phyloP scores from a whole-genome alignment of 2,113 vertebrate genomes.

The Heloderma charlesbogerti region DNA sequence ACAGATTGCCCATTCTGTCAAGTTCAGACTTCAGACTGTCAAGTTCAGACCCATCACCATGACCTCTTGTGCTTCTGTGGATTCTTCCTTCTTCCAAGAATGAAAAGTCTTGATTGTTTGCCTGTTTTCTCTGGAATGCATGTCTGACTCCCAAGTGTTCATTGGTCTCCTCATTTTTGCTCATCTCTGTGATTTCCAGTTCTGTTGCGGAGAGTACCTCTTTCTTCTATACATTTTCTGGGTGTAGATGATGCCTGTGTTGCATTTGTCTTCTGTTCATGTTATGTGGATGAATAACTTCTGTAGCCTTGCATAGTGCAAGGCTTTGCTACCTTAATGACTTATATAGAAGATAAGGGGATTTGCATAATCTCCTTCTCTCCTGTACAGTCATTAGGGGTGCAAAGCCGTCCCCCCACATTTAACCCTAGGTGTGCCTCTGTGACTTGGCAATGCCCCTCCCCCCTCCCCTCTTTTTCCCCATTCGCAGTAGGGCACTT shows the following conservation, averaged over 20 bases:
- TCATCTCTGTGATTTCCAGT: constrained; percentile 9
- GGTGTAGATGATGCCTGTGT: not conserved
- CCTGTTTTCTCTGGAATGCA: not conserved
- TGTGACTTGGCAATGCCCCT: too few species aligned
- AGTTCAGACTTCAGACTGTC: too few species aligned
- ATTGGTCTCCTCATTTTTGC: constrained; percentile 10
- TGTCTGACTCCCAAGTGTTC: not conserved
- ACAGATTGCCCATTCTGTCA: too few species aligned
- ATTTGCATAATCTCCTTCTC: not conserved
- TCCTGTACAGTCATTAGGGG: not conserved
- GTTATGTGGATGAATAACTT: not conserved
- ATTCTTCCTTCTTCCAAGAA: not conserved
- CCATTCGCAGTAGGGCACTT: too few species aligned
- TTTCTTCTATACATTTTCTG: not conserved
- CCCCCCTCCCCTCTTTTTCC: too few species aligned
- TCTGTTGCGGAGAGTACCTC: not conserved
- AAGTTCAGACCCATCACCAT: not conserved
- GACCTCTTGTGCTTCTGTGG: not conserved
- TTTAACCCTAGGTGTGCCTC: too few species aligned
- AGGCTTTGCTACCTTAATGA: not conserved
- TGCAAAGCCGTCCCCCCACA: too few species aligned
- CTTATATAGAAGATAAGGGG: not conserved
- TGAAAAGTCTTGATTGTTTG: not conserved
- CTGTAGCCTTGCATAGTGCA: not conserved
- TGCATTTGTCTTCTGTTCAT: not conserved